Evolutionary conservation across 2,888 invertebrate species (phyloP).

Genomic region (Psylliodes chrysocephalus): DNA sequence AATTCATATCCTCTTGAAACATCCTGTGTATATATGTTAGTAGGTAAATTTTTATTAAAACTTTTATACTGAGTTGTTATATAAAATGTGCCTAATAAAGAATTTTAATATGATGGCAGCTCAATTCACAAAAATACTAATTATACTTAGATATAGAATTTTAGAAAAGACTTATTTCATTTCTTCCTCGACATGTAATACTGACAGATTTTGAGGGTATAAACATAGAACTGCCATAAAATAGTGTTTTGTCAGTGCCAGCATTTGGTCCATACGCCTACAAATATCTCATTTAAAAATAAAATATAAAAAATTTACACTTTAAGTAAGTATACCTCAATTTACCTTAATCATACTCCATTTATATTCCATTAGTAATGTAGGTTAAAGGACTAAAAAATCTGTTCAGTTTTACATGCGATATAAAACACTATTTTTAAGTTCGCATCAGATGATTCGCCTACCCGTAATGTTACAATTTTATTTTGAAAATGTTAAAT

Average conservation of each 20-base stretch:
- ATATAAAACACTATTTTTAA: conserved; percentile 34
- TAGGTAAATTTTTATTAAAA: conserved; percentile 20
- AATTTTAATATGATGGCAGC: conserved; percentile 44
- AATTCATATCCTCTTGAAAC: neutral
- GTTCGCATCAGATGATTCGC: conserved; percentile 26
- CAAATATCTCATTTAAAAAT: conserved; percentile 30
- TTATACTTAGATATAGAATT: conserved; percentile 40
- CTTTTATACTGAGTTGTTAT: conserved; percentile 40
- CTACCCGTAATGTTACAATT: conserved; percentile 27
- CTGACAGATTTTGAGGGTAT: neutral
- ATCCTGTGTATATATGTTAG: neutral
- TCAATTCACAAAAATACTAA: conserved; percentile 40
- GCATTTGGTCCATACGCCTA: neutral
- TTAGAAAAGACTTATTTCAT: conserved; percentile 36
- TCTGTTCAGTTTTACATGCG: conserved; percentile 43
- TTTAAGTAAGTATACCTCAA: too few relatives aligned
- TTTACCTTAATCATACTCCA: too few relatives aligned
- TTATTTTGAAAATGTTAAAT: conserved; percentile 31
- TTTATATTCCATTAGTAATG: neutral
- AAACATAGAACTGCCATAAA: conserved; percentile 17
- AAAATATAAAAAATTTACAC: too few relatives aligned
- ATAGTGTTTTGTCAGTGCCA: conserved; percentile 14
- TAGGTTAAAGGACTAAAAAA: neutral
- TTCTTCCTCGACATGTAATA: conserved; percentile 16
- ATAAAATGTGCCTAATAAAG: conserved; percentile 49